Percentiles rank a stretch among this genome's conserved stretches.
These are phyloP conservation scores for Scaptomyza hsui DNA, from an alignment of 1,140 invertebrate genomes.

Conservation along the genomic window DNA sequence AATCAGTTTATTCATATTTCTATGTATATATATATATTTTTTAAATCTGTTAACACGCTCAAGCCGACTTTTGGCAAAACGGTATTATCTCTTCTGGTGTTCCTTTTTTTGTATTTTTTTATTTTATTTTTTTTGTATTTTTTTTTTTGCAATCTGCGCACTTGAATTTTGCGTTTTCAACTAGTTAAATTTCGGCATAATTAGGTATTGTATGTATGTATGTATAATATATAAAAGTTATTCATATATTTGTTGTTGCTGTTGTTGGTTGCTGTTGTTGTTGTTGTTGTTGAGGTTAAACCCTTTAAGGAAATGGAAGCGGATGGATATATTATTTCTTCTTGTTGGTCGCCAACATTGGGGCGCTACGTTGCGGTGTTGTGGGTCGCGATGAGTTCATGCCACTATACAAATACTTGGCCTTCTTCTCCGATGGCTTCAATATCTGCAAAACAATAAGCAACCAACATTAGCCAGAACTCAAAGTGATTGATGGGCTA, in stretches of 20 bases:
- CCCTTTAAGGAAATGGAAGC: constrained; percentile 84
- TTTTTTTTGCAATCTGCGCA: constrained; percentile 1
- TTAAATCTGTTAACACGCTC: constrained; percentile 12
- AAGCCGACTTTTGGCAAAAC: background rate
- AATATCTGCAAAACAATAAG: constrained; percentile 90
- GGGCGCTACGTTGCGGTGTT: constrained; percentile 94
- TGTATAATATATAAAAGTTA: constrained; percentile 72
- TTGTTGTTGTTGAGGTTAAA: constrained; percentile 63
- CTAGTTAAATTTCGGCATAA: constrained; percentile 42
- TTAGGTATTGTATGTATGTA: constrained; percentile 32
- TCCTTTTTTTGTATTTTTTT: constrained; percentile 10
- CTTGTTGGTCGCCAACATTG: constrained; percentile 86
- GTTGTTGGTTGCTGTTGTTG: constrained; percentile 22
- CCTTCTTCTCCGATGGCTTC: constrained; percentile 99
- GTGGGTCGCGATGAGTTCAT: constrained; percentile 92
- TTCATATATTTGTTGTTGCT: constrained; percentile 42
- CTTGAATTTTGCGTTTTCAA: constrained; percentile 23
- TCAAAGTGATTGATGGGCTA: too few species aligned
- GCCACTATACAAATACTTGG: constrained; percentile 98
- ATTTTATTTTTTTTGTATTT: constrained; percentile 12
- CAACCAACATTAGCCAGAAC: background rate
- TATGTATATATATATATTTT: constrained; percentile 33
- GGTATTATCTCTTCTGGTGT: background rate
- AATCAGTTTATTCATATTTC: constrained; percentile 9
- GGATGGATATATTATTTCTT: constrained; percentile 89